A percentile compares a stretch with the other conserved stretches of the same genome.
Conservation (phyloP, 2,888 invertebrate genomes). For the Idaea biselata region DNA sequence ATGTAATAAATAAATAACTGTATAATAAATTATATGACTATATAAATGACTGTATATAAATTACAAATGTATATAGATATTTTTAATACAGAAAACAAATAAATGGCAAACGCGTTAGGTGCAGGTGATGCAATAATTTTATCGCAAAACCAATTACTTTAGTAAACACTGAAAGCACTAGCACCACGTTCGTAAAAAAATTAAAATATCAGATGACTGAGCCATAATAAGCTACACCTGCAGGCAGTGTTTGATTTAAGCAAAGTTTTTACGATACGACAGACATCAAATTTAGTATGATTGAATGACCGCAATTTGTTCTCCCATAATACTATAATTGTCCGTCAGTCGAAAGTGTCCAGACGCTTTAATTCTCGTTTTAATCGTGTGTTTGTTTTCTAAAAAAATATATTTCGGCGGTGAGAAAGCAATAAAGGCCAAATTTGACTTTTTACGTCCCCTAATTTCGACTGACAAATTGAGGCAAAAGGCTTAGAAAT, state of each 20-base stretch:
- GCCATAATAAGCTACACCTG: constrained; percentile 1
- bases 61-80: no score
- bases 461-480: background rate
- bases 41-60: no score
- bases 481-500: background rate
- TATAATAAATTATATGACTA: no score
- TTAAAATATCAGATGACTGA: background rate
- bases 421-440: background rate
- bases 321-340: background rate
- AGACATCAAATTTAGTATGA: background rate
- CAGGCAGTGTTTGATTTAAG: constrained; percentile 1
- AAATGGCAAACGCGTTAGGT: background rate
- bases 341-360: background rate
- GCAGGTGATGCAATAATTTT: background rate
- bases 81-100: no score
- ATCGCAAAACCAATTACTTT: background rate
- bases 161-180: background rate
- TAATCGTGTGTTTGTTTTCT: background rate
- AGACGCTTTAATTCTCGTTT: background rate
- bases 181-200: background rate
- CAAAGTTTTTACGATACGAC: background rate
- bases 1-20: no score
- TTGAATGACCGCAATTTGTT: background rate
- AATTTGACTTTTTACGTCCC: background rate
- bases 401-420: background rate